Evolutionary conservation across 2,797 vertebrate species (phyloP).

Genomic region (Thripadectes ignobilis): DNA sequence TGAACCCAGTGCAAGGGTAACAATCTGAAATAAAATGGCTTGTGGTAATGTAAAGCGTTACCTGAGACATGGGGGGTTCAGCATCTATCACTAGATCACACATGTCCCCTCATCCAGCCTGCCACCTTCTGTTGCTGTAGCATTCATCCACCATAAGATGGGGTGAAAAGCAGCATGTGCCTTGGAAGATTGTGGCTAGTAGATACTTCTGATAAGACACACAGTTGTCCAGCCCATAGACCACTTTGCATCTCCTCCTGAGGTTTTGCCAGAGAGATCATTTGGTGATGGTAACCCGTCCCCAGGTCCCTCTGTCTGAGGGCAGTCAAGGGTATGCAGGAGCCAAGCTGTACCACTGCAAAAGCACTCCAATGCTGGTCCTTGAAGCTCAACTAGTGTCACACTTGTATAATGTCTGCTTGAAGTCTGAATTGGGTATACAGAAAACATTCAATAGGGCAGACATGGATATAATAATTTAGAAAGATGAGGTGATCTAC

Average conservation of each 20-base stretch:
- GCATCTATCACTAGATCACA: neutral
- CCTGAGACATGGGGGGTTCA: rapidly evolving
- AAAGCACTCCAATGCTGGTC: neutral
- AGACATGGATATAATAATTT: neutral
- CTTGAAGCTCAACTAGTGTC: neutral
- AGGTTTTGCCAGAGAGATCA: neutral
- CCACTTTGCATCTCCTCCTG: neutral
- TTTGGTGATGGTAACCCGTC: neutral
- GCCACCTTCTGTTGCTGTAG: neutral
- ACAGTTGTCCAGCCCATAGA: neutral
- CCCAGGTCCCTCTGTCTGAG: neutral
- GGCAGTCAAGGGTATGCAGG: neutral
- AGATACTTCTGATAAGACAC: neutral
- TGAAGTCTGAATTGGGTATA: neutral
- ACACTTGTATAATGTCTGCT: neutral
- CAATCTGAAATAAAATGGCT: neutral
- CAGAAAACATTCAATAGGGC: neutral
- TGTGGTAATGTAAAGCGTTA: neutral
- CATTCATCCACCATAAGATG: neutral
- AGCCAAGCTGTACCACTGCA: neutral
- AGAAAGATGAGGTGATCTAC: neutral
- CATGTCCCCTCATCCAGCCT: neutral
- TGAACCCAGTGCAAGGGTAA: neutral
- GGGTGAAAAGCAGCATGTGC: neutral
- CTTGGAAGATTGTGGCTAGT: neutral